Base-by-base conservation (phyloP, 1,140 invertebrate genomes). In the Grapholita molesta region DNA sequence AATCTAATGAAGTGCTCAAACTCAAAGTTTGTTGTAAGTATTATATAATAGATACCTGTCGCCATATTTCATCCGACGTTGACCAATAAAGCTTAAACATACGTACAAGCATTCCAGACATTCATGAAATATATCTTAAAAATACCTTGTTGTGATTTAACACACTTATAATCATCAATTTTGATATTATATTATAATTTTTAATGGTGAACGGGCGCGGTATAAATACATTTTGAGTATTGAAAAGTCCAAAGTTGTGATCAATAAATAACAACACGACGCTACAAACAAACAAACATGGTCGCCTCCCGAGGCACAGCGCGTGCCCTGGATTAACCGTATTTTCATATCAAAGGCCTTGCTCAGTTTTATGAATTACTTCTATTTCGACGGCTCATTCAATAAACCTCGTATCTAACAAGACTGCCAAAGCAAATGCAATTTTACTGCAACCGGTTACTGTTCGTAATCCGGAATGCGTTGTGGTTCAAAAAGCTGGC, bases 331-430 rank as follows among this genome's bases (percentile, higher is more conserved):
- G 87, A 86, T 91, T 88, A 88, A 78, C 65, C 74, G 79, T 75
- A 91, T 91, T 91, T 89, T 91, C 89, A 91, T 91, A 89, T 89
- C 80, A 91, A 89, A 91, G 77, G 84, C 69, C 68, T 72, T 66
- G 76, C 80, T 83, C 77, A 80, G 79, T 84, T 84, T 86, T 86
- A 86, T 88, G 85, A 87, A 89, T 89, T 84, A 84, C 80, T 85
- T 76, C 76, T 75, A 79, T 84, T 48, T 48, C 42, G 42, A 21
- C 42, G 7, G 18, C 42, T 48, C 21, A 48, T n/a, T 9, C 18
- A 48, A 15, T 18, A 18, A 48, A 48, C 42, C 42, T 48, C 18
- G 3, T 21, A 48, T 48, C 42, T 12, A 8, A 1, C 8, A 48
- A 15, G 2, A n/a, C 9, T 48, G 18, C 18, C 21, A 21, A 21